A percentile compares a stretch with the other conserved stretches of the same genome.
Evolutionary conservation across 1,140 invertebrate species (phyloP).

Genomic region (Helicorthomorpha holstii): DNA sequence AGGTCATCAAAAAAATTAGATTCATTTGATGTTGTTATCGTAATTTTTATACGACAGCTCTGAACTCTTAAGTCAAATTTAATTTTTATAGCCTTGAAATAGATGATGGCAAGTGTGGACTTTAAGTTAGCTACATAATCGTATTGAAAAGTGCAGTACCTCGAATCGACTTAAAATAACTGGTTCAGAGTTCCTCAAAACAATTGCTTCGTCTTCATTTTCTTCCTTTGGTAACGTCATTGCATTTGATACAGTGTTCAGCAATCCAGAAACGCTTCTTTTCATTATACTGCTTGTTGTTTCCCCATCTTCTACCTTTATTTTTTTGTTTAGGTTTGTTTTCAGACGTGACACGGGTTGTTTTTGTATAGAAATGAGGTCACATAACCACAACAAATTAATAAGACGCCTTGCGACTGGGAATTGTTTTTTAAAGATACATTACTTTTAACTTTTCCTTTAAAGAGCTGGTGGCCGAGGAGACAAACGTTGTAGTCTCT

Average conservation of each 20-base stretch:
- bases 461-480: conserved; percentile 38
- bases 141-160: too few species aligned
- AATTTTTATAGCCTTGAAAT: too few species aligned
- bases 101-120: neutral
- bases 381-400: too few species aligned
- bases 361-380: too few species aligned
- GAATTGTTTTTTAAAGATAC: too few species aligned
- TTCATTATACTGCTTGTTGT: conserved; percentile 48
- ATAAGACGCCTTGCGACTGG: too few species aligned
- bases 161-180: conserved; percentile 30
- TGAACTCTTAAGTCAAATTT: too few species aligned
- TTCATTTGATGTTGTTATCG: too few species aligned
- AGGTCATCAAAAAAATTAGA: too few species aligned
- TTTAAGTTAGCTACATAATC: neutral
- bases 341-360: too few species aligned
- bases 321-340: neutral
- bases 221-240: conserved; percentile 48
- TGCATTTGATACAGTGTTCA: conserved; percentile 39
- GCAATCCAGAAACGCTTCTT: conserved; percentile 44
- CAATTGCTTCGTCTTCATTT: conserved; percentile 43
- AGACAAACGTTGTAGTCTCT: conserved; percentile 45
- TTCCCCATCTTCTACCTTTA: conserved; percentile 45
- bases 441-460: conserved; percentile 48
- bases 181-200: conserved; percentile 30
- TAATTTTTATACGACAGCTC: too few species aligned